Evolutionary conservation across 2,888 invertebrate species (phyloP).

Genomic region (Leucophora obtusa): DNA sequence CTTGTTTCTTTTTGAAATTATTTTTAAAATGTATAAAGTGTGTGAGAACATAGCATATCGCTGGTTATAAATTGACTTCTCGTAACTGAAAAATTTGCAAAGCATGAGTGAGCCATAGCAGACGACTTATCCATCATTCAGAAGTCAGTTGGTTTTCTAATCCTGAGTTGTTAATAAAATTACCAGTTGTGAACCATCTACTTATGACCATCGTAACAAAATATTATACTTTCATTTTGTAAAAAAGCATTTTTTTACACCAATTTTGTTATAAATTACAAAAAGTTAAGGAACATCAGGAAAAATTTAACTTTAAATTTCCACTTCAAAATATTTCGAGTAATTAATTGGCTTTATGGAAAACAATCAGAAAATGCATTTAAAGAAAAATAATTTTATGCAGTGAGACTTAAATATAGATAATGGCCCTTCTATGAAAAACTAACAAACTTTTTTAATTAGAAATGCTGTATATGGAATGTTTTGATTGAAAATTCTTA

Average conservation of each 20-base stretch:
- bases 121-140: too few relatives aligned
- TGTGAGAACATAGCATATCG: too few relatives aligned
- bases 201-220: background rate
- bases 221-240: background rate
- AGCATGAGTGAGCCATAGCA: too few relatives aligned
- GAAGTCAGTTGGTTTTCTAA: too few relatives aligned
- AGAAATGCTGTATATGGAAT: background rate
- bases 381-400: background rate
- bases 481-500: constrained; percentile 8
- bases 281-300: background rate
- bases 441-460: background rate
- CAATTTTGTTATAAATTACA: background rate
- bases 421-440: background rate
- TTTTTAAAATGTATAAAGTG: too few relatives aligned
- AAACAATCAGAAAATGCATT: background rate
- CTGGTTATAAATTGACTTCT: too few relatives aligned
- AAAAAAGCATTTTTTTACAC: background rate
- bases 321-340: background rate
- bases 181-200: too few relatives aligned
- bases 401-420: background rate
- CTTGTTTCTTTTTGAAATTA: too few relatives aligned
- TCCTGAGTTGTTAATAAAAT: too few relatives aligned
- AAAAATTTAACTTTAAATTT: background rate
- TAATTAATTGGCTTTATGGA: background rate
- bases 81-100: too few relatives aligned